Conservation (phyloP, 2,113 vertebrate species). For the Hippoglossus stenolepis region DNA sequence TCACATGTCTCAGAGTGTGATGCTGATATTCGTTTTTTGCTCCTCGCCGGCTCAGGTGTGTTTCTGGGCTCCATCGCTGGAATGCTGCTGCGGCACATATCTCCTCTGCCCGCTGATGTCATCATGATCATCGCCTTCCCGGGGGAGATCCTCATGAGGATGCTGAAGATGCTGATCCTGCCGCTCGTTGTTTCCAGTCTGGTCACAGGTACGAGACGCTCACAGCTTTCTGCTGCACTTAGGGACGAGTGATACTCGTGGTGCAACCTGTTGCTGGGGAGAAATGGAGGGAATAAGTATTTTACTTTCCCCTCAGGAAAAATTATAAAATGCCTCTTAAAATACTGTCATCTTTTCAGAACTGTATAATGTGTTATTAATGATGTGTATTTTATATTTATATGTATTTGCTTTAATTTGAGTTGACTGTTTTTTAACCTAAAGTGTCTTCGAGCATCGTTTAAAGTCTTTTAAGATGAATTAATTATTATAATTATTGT, state of each 20-base stretch:
- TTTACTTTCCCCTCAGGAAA: too few relatives aligned
- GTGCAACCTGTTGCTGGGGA: slow-evolving; percentile 5
- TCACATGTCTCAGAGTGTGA: background rate
- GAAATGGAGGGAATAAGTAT: too few relatives aligned
- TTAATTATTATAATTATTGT: too few relatives aligned
- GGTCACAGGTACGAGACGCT: slow-evolving; percentile 90
- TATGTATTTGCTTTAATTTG: too few relatives aligned
- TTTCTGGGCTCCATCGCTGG: slow-evolving; percentile 91
- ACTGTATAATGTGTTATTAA: too few relatives aligned
- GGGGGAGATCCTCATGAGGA: slow-evolving; percentile 98
- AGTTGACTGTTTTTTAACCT: too few relatives aligned
- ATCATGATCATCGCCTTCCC: slow-evolving; percentile 96
- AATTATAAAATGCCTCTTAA: too few relatives aligned
- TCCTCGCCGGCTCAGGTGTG: slow-evolving; percentile 84
- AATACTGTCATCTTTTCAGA: too few relatives aligned
- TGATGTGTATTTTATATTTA: too few relatives aligned
- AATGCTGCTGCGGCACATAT: slow-evolving; percentile 89
- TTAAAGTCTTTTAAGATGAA: too few relatives aligned
- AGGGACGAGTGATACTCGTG: background rate
- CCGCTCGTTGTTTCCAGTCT: slow-evolving; percentile 98
- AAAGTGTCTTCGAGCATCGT: too few relatives aligned
- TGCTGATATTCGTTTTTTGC: too few relatives aligned
- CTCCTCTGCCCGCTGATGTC: slow-evolving; percentile 92
- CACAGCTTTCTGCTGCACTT: slow-evolving; percentile 20
- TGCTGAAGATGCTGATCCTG: slow-evolving; percentile 99